A percentile compares a stretch with the other conserved stretches of the same genome.
Evolutionary conservation across 1,140 invertebrate genomes (phyloP).

Genomic region (Drosophila insularis): DNA sequence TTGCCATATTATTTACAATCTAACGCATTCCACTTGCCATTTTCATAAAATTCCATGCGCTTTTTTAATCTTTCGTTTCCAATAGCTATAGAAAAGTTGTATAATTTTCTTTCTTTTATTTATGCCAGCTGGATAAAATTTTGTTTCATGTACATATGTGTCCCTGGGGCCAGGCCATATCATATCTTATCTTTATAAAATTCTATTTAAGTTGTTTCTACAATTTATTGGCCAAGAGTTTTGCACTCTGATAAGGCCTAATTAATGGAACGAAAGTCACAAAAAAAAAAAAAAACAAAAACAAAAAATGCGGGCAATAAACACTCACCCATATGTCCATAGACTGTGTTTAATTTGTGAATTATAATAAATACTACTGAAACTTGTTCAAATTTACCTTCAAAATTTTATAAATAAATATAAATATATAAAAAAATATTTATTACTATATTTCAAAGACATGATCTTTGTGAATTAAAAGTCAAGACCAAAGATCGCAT

Average conservation of each 20-base stretch:
- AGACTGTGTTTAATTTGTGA: background rate
- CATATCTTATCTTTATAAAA: conserved; percentile 32
- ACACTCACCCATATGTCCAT: background rate
- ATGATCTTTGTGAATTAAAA: no score
- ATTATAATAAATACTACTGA: no score
- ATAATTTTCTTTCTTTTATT: conserved; percentile 35
- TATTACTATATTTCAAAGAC: no score
- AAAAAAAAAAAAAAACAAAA: background rate
- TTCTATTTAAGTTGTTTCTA: conserved; percentile 28
- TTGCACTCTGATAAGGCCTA: conserved; percentile 38
- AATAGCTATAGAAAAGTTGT: conserved; percentile 12
- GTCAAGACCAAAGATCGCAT: no score
- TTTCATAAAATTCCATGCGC: conserved; percentile 39
- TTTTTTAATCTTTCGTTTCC: conserved; percentile 17
- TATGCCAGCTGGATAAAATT: conserved; percentile 25
- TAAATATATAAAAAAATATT: no score
- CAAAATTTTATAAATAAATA: no score
- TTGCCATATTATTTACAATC: conserved; percentile 30
- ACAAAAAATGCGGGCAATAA: background rate
- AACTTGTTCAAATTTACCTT: no score
- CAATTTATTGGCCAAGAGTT: conserved; percentile 29
- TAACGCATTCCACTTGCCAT: conserved; percentile 52
- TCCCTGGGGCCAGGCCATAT: conserved; percentile 21
- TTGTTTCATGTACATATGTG: background rate
- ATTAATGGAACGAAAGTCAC: conserved; percentile 26